Percentiles rank a stretch among this genome's conserved stretches.
These are phyloP conservation scores for Oryctolagus cuniculus DNA, from an alignment of 2,113 vertebrate species.

Conservation along the genomic window mOryCun1.1 NC_091441.1:104260001-104260500, in stretches of 20 bases:
- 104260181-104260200: not conserved
- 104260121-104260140: constrained; percentile 2
- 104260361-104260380: not conserved
- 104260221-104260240: not conserved
- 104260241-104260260: not conserved
- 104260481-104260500: not conserved
- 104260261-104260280: not conserved
- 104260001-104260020: not conserved
- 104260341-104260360: not conserved
- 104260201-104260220: not conserved
- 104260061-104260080: constrained; percentile 15
- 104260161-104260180: not conserved
- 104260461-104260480: constrained; percentile 11
- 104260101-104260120: constrained; percentile 16
- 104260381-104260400: constrained; percentile 16
- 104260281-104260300: not conserved
- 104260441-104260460: not conserved
- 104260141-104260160: not conserved
- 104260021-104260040: not conserved
- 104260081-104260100: not conserved
- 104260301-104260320: not conserved
- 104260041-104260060: not conserved
- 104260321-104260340: not conserved
- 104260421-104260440: not conserved
- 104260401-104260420: not conserved